Evolutionary conservation across 2,113 vertebrate genomes (phyloP), one percentile per base, ranked within the genome.

Genomic region (Nyctibius bracteatus): DNA sequence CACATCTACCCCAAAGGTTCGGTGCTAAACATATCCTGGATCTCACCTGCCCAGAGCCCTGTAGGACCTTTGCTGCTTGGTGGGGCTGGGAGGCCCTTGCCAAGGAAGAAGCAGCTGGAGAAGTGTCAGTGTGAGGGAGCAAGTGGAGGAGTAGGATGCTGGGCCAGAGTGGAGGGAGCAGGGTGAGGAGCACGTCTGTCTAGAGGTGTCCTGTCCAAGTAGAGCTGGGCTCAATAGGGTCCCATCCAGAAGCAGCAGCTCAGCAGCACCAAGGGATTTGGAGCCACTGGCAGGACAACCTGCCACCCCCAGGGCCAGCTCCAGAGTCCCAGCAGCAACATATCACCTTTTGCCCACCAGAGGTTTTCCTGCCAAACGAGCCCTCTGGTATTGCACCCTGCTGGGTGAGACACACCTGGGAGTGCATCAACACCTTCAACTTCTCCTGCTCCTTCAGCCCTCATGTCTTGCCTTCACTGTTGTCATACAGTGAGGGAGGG

Each of bases 21-120:
- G 10, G 6, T 3, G 2, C 3, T 3, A 23, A 5, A 15, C 2
- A 17, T 2, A 52, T 4, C 19, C 7, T 1, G 2, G 31, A 23
- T 62, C 12, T 24, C 37, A 16, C 16, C 30, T 28, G 30, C 23
- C 8, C 4, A 33, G 28, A 41, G 5, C 3, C 28, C 70, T 55
- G 16, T 43, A 43, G 8, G 30, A 5, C 25, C 23, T 70, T 43
- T 33, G 44, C 27, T 81, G 14, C 35, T 28, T 41, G 13, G 4
- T 5, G 4, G 20, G 2, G 19, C 12, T 37, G 25, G 12, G 47
- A 24, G 33, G 51, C 4, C 33, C 5, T 24, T 43, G 37, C 3
- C 1, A 2, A n/a, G 43, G 8, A 47, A 27, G 14, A 41, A 2
- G 6, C 27, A 41, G 43, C 3, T 59, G 54, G 28, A n/a, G 44